Evolutionary conservation across 2,888 invertebrate genomes (phyloP).

Genomic region (Parasteatoda lunata): DNA sequence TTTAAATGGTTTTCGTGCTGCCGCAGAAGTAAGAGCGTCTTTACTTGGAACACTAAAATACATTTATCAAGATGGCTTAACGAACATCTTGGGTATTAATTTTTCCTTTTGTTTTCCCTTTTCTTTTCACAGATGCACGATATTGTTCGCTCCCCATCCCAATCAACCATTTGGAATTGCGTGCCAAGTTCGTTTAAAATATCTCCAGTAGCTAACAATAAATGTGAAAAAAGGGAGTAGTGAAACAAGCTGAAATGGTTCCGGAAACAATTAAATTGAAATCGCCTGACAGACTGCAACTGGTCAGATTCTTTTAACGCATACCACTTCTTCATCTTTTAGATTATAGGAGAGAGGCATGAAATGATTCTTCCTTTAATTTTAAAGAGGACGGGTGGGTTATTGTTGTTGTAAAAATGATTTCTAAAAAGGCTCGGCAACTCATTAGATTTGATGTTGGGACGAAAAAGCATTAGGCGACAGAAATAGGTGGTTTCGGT

Average conservation of each 20-base stretch:
- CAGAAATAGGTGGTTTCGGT: too few relatives aligned
- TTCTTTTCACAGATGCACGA: slow-evolving; percentile 5
- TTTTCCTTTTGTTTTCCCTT: not conserved
- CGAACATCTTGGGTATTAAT: slow-evolving; percentile 1
- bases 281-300: slow-evolving; percentile 11
- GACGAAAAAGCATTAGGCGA: too few relatives aligned
- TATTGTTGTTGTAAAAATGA: not conserved
- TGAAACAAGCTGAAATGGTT: not conserved
- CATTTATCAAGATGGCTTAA: slow-evolving; percentile 44
- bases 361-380: not conserved
- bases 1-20: slow-evolving; percentile 4
- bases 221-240: not conserved
- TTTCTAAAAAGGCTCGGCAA: not conserved
- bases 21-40: slow-evolving; percentile 3
- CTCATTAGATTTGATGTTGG: too few relatives aligned
- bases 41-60: slow-evolving; percentile 10
- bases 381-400: not conserved
- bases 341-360: not conserved
- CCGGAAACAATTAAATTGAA: slow-evolving; percentile 16
- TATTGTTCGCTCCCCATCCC: slow-evolving; percentile 9
- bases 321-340: not conserved
- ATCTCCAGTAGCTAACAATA: not conserved
- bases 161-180: slow-evolving; percentile 11
- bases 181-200: slow-evolving; percentile 24
- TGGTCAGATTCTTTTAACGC: not conserved